These are phyloP conservation scores for Drosophila nebulosa DNA, from an alignment of 1,140 invertebrate species.

Conservation along the genomic window DNA sequence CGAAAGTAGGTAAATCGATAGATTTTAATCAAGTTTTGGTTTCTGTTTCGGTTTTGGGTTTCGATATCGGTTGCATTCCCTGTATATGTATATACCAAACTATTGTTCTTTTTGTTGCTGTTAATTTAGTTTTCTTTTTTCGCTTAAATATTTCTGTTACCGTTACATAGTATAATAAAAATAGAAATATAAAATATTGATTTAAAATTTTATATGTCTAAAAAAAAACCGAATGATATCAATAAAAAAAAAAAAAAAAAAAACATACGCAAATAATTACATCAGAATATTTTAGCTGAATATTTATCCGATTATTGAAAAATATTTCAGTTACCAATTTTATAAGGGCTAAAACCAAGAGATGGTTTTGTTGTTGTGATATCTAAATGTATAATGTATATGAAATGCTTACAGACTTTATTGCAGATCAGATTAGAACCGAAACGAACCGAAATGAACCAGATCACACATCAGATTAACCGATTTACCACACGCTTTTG, in stretches of 20 bases:
- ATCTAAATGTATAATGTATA: background rate
- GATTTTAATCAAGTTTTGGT: too few relatives aligned
- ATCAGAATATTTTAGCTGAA: background rate
- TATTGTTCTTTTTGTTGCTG: background rate
- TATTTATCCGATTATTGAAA: background rate
- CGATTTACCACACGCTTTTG: background rate
- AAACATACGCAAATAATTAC: background rate
- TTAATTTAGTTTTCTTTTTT: background rate
- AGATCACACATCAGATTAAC: background rate
- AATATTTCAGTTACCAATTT: background rate
- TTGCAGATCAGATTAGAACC: background rate
- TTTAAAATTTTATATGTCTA: background rate
- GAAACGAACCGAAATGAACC: background rate
- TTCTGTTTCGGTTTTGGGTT: background rate
- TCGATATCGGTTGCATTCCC: background rate
- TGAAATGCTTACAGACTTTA: background rate
- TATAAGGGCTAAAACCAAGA: background rate
- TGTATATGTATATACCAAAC: background rate
- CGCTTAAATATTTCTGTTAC: background rate
- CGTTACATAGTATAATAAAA: background rate
- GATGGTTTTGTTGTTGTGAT: background rate
- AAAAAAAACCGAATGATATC: background rate
- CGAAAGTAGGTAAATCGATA: background rate
- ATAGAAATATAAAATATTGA: background rate
- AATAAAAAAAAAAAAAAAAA: background rate